phyloP scores from a whole-genome alignment of 2,113 vertebrate genomes.

The Zapornia atra region DNA sequence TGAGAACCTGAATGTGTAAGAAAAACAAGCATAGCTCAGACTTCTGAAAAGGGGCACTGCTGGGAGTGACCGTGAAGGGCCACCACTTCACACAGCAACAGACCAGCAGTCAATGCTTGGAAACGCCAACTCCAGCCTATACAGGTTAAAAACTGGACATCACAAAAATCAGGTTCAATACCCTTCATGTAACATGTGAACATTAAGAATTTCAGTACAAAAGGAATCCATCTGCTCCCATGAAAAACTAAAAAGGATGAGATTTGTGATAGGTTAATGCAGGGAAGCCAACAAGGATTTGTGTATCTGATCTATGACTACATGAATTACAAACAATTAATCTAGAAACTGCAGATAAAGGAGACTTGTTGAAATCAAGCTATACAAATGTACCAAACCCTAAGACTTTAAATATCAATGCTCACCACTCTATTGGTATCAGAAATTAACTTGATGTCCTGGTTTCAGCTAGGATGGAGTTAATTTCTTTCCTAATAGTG shows the following conservation, averaged over 20 bases:
- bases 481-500: too few species aligned
- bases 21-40: not conserved
- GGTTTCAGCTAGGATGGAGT: too few species aligned
- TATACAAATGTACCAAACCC: not conserved
- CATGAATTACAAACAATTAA: not conserved
- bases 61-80: not conserved
- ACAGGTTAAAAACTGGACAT: fast-evolving
- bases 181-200: not conserved
- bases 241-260: not conserved
- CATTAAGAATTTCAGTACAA: not conserved
- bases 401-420: not conserved
- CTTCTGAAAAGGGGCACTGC: not conserved
- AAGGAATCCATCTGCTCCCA: not conserved
- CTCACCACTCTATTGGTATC: not conserved
- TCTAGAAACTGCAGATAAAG: not conserved
- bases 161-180: not conserved
- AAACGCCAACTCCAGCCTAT: not conserved
- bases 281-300: not conserved
- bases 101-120: not conserved
- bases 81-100: not conserved
- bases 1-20: not conserved
- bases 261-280: not conserved
- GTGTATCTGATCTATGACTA: not conserved
- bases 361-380: not conserved
- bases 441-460: not conserved